Evolutionary conservation across 2,113 vertebrate species (phyloP).

Genomic region (Eira barbara): DNA sequence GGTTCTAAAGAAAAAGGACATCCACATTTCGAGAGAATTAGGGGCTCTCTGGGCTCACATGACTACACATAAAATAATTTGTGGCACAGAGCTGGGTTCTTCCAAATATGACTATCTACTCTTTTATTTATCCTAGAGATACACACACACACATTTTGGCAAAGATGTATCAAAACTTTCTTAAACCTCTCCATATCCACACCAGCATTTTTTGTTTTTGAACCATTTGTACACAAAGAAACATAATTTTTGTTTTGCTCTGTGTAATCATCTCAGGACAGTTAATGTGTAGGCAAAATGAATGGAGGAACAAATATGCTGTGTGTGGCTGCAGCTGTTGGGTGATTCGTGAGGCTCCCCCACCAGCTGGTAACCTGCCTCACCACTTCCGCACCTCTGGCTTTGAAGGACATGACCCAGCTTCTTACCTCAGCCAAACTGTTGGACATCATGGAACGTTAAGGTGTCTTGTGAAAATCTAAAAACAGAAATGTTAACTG

Average conservation of each 20-base stretch:
- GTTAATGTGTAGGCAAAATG: neutral
- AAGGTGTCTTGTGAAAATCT: neutral
- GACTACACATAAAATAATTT: neutral
- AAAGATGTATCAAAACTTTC: neutral
- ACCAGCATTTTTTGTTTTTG: neutral
- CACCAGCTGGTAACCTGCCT: neutral
- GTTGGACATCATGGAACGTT: neutral
- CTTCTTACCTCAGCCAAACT: neutral
- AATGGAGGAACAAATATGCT: neutral
- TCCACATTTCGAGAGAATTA: neutral
- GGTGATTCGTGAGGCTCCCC: neutral
- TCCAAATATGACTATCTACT: neutral
- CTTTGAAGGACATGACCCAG: constrained; percentile 6
- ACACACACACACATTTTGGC: neutral
- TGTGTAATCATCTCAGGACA: neutral
- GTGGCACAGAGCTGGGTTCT: neutral
- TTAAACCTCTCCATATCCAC: constrained; percentile 18
- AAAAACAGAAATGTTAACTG: neutral
- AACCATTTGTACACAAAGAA: neutral
- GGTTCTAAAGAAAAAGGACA: neutral
- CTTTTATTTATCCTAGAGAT: neutral
- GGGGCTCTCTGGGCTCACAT: neutral
- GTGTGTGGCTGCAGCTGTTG: neutral
- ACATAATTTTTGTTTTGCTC: neutral
- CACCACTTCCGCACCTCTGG: neutral